Base-by-base conservation (phyloP, 2,888 invertebrate species). In the Ophion costatus region DNA sequence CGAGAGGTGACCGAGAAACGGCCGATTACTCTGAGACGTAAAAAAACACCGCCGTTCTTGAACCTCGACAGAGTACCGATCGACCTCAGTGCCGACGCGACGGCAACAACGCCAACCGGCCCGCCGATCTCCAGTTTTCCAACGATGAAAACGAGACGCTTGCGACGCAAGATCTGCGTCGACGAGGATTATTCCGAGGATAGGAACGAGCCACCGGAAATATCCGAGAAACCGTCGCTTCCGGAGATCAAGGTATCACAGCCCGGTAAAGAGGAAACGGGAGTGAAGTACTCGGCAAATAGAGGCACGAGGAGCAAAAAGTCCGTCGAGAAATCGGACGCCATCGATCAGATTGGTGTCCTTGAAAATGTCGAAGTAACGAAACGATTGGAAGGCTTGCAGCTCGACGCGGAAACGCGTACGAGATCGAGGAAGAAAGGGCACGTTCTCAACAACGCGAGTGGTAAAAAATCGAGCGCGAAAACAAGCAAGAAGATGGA, bases 31-130 rank as follows among this genome's bases (percentile, higher is more conserved):
- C 20, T 90, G 10, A 86, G 88, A n/a, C 89, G 89, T 4, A 88
- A 74, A 73, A 89, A 88, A 76, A 88, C 87, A 9, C 90, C 90
- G 56, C 89, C 90, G 0, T 57, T 89, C 17, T 76, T 91, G 45
- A 88, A 89, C 17, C 83, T 91, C 29, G 86, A 86, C 6, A 88
- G 89, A 86, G 79, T 89, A 17, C 87, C 77, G 75, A 86, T 90
- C 56, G 80, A 84, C 59, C 66, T 80, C 9, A 24, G 59, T 45
- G 86, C 86, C n/a, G 86, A 79, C 24, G 84, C 9, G 57, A 7
- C 24, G 29, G 56, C 14, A 63, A 1, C n/a, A 24, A 64, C 33
- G 9, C 7, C 51, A 75, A 83, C 11, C 67, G 51, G 11, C 63
- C 45, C 11, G 57, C 2, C 38, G 42, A 66, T 17, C 51, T 29